These are phyloP conservation scores for Miniopterus natalensis DNA, from an alignment of 2,113 vertebrate genomes.

Conservation along the genomic window DNA sequence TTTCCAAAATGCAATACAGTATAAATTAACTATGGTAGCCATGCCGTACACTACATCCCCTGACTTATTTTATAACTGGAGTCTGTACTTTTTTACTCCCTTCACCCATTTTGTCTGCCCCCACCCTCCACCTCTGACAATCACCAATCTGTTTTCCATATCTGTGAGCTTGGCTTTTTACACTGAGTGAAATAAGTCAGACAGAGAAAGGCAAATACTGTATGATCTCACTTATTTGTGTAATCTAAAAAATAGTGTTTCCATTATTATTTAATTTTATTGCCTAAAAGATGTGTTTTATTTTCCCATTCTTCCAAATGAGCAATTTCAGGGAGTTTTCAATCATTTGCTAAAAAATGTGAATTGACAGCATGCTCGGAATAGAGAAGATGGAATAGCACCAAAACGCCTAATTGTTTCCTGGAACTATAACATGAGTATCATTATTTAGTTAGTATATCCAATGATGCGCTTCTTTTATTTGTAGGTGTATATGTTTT, in stretches of 20 bases:
- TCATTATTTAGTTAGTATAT: constrained; percentile 12
- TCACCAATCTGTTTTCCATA: neutral
- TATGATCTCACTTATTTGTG: neutral
- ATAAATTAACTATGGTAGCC: neutral
- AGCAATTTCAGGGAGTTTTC: constrained; percentile 31
- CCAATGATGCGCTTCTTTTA: neutral
- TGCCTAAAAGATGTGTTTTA: constrained; percentile 41
- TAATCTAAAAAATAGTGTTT: neutral
- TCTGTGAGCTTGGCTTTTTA: neutral
- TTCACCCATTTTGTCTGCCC: neutral
- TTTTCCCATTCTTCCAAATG: constrained; percentile 26
- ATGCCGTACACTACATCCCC: neutral
- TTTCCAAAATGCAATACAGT: neutral
- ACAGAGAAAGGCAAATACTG: neutral
- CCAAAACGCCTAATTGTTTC: constrained; percentile 35
- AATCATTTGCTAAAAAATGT: constrained; percentile 31
- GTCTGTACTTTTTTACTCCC: neutral
- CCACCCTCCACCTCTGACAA: neutral
- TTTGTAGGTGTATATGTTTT: neutral
- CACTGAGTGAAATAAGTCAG: neutral
- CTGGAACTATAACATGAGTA: neutral
- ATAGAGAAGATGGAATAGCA: neutral
- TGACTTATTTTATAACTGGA: neutral
- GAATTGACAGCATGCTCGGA: constrained; percentile 17
- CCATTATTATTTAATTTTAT: constrained; percentile 33